A percentile compares a stretch with the other conserved stretches of the same genome.
These are phyloP conservation scores for Leiothrix lutea DNA, from an alignment of 2,113 vertebrate species.

Conservation along the genomic window DNA sequence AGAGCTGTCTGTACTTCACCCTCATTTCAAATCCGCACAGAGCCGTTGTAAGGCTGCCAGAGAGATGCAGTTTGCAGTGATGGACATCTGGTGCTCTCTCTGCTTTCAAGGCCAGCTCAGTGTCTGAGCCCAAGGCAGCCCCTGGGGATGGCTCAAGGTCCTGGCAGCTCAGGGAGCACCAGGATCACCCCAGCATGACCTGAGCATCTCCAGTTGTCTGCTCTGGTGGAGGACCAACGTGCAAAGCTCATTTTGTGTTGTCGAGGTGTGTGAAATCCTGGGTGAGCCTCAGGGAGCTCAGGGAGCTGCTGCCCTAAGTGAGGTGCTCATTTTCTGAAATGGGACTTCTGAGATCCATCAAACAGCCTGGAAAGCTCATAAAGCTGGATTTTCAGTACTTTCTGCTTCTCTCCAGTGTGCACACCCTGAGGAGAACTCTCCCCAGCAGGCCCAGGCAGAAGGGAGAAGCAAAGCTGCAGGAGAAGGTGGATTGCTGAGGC, in stretches of 20 bases:
- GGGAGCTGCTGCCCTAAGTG: background rate
- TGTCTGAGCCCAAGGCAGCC: background rate
- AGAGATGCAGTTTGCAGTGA: background rate
- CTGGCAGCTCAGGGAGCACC: background rate
- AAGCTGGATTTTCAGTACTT: background rate
- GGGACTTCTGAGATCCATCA: background rate
- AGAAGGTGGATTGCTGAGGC: background rate
- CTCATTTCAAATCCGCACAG: background rate
- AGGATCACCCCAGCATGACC: background rate
- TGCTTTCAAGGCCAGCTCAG: background rate
- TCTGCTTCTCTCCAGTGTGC: background rate
- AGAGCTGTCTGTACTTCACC: background rate
- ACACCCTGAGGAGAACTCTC: background rate
- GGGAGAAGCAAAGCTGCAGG: background rate
- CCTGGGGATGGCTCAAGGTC: background rate
- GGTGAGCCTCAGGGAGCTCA: background rate
- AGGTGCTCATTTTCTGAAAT: background rate
- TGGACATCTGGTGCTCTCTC: background rate
- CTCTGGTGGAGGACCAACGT: accelerated
- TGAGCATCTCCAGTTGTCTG: background rate
- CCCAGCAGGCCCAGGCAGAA: background rate
- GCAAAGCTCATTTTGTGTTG: background rate
- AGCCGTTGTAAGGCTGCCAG: accelerated
- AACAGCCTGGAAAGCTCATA: background rate
- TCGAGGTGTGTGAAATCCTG: background rate